phyloP scores from a whole-genome alignment of 2,888 invertebrate genomes.

The Drosophila borborema region DNA sequence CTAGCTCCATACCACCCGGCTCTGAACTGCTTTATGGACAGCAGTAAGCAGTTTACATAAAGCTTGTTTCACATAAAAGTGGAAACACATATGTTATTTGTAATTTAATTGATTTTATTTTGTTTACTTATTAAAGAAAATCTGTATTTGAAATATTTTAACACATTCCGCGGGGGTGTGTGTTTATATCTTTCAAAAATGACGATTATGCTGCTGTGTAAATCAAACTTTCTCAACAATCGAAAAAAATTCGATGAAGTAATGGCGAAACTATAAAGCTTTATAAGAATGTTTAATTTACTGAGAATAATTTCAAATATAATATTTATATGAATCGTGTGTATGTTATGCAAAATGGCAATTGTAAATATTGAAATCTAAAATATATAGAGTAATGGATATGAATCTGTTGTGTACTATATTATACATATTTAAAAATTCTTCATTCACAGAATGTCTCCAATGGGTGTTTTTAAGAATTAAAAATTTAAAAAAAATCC shows the following conservation, averaged over 20 bases:
- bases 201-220: conserved; percentile 20
- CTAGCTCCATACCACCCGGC: conserved; percentile 86
- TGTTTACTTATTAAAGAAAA: conserved; percentile 39
- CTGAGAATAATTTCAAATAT: conserved; percentile 70
- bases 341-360: conserved; percentile 59
- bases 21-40: conserved; percentile 88
- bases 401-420: conserved; percentile 14
- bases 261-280: conserved; percentile 59
- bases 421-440: background rate
- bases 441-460: background rate
- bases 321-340: conserved; percentile 65
- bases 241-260: conserved; percentile 31
- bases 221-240: conserved; percentile 26
- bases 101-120: conserved; percentile 38
- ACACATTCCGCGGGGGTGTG: conserved; percentile 58
- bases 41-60: conserved; percentile 67
- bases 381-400: conserved; percentile 61
- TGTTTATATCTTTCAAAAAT: conserved; percentile 33
- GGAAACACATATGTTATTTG: background rate
- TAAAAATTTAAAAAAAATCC: conserved; percentile 9
- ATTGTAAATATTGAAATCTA: conserved; percentile 70
- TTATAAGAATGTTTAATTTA: conserved; percentile 61
- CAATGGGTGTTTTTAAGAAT: background rate
- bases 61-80: conserved; percentile 16
- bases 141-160: conserved; percentile 31